Evolutionary conservation across 2,888 invertebrate species (phyloP).

Genomic region (Balanococcus diminutus): DNA sequence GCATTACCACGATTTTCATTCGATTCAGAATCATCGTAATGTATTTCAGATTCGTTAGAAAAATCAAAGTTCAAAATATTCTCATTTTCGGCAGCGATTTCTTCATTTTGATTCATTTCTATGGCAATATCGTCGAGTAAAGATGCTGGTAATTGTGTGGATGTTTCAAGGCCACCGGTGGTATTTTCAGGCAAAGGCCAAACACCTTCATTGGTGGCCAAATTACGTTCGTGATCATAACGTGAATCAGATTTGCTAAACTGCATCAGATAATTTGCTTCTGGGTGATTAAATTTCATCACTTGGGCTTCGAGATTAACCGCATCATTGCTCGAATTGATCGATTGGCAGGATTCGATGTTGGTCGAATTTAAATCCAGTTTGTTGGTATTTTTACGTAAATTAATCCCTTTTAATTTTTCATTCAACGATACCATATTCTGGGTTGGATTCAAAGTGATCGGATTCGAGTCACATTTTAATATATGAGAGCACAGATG

Average conservation of each 20-base stretch:
- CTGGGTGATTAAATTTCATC: neutral
- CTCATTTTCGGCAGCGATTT: no score
- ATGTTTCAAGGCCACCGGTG: no score
- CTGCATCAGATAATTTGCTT: neutral
- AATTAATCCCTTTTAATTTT: neutral
- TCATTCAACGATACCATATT: slow-evolving; percentile 31
- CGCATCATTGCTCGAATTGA: neutral
- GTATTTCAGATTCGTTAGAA: neutral
- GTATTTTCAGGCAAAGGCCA: no score
- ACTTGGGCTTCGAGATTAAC: neutral
- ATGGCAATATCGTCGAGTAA: no score
- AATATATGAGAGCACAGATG: slow-evolving; percentile 78
- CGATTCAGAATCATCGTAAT: neutral
- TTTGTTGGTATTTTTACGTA: slow-evolving; percentile 16
- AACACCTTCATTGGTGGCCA: no score
- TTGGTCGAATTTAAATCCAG: neutral
- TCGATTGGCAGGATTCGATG: no score
- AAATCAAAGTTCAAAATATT: no score
- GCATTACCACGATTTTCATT: neutral
- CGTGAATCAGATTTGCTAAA: no score
- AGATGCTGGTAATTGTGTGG: no score
- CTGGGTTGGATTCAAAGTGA: neutral
- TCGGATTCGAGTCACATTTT: slow-evolving; percentile 56
- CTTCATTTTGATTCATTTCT: no score
- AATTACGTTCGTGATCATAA: no score